These are phyloP conservation scores for Eristalis tenax DNA, from an alignment of 2,888 invertebrate species.

Conservation along the genomic window DNA sequence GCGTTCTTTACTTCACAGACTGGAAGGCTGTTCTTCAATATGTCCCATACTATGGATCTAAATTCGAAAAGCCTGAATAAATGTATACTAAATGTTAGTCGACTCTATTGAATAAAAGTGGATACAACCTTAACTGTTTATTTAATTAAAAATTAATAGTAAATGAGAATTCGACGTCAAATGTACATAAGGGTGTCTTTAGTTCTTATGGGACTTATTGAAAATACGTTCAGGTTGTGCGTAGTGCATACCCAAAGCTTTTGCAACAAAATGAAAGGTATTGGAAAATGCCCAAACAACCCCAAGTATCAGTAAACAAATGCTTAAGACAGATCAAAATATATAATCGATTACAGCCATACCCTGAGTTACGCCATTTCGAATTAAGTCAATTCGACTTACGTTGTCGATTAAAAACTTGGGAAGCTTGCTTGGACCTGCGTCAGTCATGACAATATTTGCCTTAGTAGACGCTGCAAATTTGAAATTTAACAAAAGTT, in stretches of 20 bases:
- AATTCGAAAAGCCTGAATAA: conserved; percentile 83
- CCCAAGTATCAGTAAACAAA: neutral
- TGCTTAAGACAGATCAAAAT: neutral
- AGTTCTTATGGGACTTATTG: neutral
- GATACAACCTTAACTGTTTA: neutral
- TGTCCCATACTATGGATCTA: conserved; percentile 89
- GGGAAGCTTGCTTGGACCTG: too few species aligned
- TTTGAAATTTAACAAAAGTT: too few species aligned
- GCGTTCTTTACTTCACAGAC: conserved; percentile 88
- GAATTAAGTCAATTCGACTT: too few species aligned
- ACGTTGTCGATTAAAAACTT: too few species aligned
- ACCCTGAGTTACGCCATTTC: too few species aligned
- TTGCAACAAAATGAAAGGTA: neutral
- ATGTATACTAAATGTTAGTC: conserved; percentile 43
- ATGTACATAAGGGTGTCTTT: neutral
- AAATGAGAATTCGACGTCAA: neutral
- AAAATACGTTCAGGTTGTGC: neutral
- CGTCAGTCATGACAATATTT: too few species aligned
- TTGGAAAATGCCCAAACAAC: neutral
- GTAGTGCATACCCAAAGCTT: neutral
- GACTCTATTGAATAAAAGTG: conserved; percentile 46
- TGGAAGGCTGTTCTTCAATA: conserved; percentile 88
- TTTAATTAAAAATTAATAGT: neutral
- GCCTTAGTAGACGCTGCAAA: too few species aligned
- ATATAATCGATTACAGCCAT: neutral